Evolutionary conservation across 1,140 invertebrate genomes (phyloP).

Genomic region (Drosophila pruinosa): DNA sequence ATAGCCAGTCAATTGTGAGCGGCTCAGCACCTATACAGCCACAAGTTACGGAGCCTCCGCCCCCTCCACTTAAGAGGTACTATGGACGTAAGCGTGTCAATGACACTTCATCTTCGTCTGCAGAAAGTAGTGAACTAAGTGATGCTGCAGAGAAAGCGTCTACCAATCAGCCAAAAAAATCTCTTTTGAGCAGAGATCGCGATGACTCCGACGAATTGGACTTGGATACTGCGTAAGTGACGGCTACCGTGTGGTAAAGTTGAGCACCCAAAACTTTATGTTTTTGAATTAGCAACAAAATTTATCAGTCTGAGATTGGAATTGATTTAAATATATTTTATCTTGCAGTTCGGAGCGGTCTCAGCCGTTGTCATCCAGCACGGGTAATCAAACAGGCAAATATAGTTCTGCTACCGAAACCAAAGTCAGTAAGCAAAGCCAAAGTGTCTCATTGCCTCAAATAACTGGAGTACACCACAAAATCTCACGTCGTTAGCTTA

Average conservation of each 20-base stretch:
- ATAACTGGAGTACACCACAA: slow-evolving; percentile 74
- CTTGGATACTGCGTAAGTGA: slow-evolving; percentile 81
- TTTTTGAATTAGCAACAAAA: background rate
- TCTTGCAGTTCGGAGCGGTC: slow-evolving; percentile 77
- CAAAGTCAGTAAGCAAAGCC: slow-evolving; percentile 97
- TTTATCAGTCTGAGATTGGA: background rate
- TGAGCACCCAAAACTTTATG: slow-evolving; percentile 30
- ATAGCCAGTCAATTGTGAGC: background rate
- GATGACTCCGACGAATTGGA: slow-evolving; percentile 76
- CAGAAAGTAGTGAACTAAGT: slow-evolving; percentile 59
- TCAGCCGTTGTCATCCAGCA: slow-evolving; percentile 66
- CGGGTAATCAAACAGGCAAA: slow-evolving; percentile 83
- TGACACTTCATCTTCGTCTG: slow-evolving; percentile 82
- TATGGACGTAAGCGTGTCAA: slow-evolving; percentile 87
- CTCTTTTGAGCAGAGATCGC: slow-evolving; percentile 38
- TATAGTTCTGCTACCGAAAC: slow-evolving; percentile 86
- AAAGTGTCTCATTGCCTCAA: slow-evolving; percentile 76
- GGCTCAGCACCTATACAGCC: slow-evolving; percentile 4
- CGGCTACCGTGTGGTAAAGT: slow-evolving; percentile 68
- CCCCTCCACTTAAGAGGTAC: slow-evolving; percentile 84
- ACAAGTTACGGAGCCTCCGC: slow-evolving; percentile 70
- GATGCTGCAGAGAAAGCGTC: slow-evolving; percentile 45
- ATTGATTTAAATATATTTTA: background rate
- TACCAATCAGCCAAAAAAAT: slow-evolving; percentile 57
- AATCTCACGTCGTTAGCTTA: slow-evolving; percentile 61